phyloP scores from a whole-genome alignment of 2,113 vertebrate species.

The Sylvietta virens region DNA sequence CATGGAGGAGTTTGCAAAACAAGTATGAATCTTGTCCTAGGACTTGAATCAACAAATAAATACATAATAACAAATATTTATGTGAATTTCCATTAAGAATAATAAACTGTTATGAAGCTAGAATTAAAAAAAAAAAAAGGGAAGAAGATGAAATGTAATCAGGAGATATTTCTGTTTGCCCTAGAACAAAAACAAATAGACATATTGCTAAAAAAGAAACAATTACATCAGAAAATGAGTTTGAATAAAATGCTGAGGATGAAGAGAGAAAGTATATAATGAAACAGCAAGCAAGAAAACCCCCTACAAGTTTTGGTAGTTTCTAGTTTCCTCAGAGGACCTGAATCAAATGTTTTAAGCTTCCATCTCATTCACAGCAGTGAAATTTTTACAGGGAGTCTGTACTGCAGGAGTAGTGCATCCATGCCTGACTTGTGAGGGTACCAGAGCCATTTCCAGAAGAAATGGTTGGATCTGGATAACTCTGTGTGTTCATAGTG shows the following conservation, averaged over 20 bases:
- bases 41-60: neutral
- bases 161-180: neutral
- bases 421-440: accelerated
- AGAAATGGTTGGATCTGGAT: neutral
- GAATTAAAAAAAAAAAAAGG: neutral
- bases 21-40: neutral
- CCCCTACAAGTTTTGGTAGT: accelerated
- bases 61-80: neutral
- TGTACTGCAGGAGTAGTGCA: neutral
- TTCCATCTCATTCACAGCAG: neutral
- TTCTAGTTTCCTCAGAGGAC: neutral
- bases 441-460: neutral
- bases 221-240: neutral
- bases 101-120: neutral
- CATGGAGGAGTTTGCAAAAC: neutral
- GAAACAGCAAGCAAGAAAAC: neutral
- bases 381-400: neutral
- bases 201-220: neutral
- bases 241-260: neutral
- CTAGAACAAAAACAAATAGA: neutral
- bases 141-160: neutral
- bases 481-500: neutral
- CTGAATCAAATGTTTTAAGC: neutral
- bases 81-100: neutral
- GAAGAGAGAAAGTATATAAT: neutral